These are phyloP conservation scores for Chloroceryle aenea DNA, from an alignment of 2,113 vertebrate genomes.

Conservation along the genomic window DNA sequence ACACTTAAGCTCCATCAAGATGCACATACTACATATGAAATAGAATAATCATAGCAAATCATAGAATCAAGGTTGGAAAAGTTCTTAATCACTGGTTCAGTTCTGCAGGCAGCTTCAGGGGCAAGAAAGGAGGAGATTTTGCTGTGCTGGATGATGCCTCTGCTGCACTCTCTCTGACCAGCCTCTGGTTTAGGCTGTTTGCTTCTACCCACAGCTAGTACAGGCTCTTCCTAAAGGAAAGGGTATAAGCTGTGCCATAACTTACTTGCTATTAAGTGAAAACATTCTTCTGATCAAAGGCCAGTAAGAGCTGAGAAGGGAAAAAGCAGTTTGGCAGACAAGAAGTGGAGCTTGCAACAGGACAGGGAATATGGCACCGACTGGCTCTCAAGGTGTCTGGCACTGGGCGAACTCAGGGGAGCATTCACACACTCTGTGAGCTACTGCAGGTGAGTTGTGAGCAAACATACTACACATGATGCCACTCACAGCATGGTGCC, in stretches of 20 bases:
- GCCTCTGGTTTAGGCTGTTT: not conserved
- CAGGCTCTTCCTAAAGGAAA: not conserved
- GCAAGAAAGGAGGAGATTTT: not conserved
- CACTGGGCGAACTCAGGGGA: not conserved
- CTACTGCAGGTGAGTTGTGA: not conserved
- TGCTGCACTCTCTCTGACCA: not conserved
- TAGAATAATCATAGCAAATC: not conserved
- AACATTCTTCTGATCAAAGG: not conserved
- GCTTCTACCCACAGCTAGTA: not conserved
- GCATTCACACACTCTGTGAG: not conserved
- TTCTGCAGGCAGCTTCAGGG: not conserved
- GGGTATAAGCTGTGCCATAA: not conserved
- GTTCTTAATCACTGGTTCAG: not conserved
- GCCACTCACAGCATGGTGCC: not conserved
- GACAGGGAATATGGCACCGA: not conserved
- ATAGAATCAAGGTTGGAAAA: too few species aligned
- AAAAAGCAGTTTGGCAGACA: not conserved
- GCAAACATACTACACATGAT: not conserved
- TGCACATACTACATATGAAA: not conserved
- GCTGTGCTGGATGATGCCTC: not conserved
- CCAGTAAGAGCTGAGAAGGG: not conserved
- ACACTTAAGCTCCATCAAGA: not conserved
- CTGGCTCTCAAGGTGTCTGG: not conserved
- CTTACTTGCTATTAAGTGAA: not conserved
- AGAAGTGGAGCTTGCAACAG: not conserved